Conservation (phyloP, 1,140 invertebrate genomes). For the Diabrotica virgifera region DNA sequence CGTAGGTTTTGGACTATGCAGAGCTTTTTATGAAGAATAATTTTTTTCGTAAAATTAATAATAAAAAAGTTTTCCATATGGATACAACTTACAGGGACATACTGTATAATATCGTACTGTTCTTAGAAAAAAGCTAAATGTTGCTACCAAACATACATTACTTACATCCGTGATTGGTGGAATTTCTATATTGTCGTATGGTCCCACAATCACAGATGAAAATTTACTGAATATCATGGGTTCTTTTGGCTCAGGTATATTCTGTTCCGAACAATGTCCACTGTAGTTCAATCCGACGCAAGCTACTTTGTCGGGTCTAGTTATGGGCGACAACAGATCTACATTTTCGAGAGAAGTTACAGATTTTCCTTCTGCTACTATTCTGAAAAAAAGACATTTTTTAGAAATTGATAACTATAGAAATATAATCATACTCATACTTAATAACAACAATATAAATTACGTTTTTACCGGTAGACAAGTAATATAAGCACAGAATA, state of each 20-base stretch:
- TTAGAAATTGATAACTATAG: background rate
- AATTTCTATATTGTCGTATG: slow-evolving; percentile 66
- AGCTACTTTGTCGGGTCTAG: slow-evolving; percentile 71
- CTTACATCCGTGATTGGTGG: slow-evolving; percentile 65
- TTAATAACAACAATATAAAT: too few relatives aligned
- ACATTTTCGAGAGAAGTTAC: slow-evolving; percentile 13
- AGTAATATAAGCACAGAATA: too few relatives aligned
- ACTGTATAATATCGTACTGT: background rate
- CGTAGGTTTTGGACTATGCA: too few relatives aligned
- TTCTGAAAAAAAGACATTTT: slow-evolving; percentile 6
- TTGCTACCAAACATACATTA: slow-evolving; percentile 21
- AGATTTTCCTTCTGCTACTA: slow-evolving; percentile 14
- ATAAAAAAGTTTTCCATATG: too few relatives aligned
- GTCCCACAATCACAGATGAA: slow-evolving; percentile 64
- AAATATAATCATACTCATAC: background rate
- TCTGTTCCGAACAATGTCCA: slow-evolving; percentile 77
- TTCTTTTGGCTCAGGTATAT: slow-evolving; percentile 64
- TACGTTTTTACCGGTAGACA: too few relatives aligned
- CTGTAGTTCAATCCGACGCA: slow-evolving; percentile 79
- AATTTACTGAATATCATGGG: slow-evolving; percentile 82
- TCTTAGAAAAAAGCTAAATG: background rate
- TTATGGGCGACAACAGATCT: slow-evolving; percentile 61
- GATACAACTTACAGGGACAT: too few relatives aligned
- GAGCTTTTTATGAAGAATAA: too few relatives aligned
- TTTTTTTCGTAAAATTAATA: too few relatives aligned